A percentile compares a stretch with the other conserved stretches of the same genome.
Evolutionary conservation across 2,888 invertebrate genomes (phyloP).

Genomic region (Tenodera sinensis): DNA sequence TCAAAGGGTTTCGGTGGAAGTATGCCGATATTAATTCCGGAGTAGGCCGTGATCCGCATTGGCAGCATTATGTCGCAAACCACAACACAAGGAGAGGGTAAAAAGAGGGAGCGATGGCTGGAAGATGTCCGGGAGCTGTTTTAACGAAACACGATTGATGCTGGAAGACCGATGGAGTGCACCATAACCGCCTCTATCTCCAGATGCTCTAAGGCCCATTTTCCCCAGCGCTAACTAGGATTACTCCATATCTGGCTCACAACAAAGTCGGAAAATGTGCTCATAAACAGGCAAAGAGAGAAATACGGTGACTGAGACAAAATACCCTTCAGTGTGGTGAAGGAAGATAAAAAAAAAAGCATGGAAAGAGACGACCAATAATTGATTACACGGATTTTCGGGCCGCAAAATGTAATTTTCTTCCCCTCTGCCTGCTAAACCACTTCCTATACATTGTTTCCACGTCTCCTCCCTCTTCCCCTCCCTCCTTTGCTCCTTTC

Average conservation of each 20-base stretch:
- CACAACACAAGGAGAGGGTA: neutral
- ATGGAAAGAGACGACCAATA: constrained; percentile 8
- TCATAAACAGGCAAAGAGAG: neutral
- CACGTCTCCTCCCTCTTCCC: neutral
- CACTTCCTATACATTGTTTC: neutral
- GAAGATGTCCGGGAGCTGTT: neutral
- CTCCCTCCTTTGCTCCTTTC: neutral
- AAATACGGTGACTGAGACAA: neutral
- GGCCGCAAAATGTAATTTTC: constrained; percentile 12
- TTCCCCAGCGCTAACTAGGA: neutral
- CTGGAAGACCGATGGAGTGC: neutral
- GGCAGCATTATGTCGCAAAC: neutral
- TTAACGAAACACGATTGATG: neutral
- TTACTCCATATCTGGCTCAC: neutral
- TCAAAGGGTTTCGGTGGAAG: neutral
- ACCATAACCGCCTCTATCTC: neutral
- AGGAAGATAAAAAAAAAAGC: neutral
- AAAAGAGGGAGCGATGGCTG: too few species aligned
- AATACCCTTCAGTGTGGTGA: neutral
- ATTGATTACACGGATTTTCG: constrained; percentile 23
- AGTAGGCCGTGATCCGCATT: neutral
- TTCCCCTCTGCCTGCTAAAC: neutral
- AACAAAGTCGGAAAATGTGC: neutral
- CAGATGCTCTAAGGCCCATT: neutral
- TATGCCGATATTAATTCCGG: neutral